Conservation (phyloP, 2,888 invertebrate genomes). For the Anorthoa munda region DNA sequence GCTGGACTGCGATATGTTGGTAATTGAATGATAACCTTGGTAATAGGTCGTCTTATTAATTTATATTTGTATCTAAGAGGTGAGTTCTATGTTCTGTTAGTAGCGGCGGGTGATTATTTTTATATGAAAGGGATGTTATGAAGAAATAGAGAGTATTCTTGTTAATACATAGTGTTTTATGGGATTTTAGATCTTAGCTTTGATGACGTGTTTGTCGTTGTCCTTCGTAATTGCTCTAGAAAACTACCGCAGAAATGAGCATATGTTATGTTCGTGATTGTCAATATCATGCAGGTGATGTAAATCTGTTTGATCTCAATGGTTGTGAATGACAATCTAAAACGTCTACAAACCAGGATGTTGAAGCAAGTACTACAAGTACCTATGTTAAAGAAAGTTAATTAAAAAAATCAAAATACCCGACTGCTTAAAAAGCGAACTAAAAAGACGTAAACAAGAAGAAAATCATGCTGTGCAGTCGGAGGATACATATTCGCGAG, state of each 20-base stretch:
- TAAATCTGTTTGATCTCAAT: background rate
- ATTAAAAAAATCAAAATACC: too few relatives aligned
- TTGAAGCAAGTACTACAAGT: too few relatives aligned
- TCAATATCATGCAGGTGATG: background rate
- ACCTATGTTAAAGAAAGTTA: too few relatives aligned
- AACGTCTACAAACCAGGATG: too few relatives aligned
- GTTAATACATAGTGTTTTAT: constrained; percentile 1
- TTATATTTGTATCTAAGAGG: constrained; percentile 13
- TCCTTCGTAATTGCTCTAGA: background rate
- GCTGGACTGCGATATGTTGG: background rate
- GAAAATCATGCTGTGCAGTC: too few relatives aligned
- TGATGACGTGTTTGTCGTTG: constrained; percentile 1
- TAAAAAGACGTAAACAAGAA: too few relatives aligned
- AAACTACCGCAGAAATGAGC: constrained; percentile 25
- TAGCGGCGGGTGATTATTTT: constrained; percentile 41
- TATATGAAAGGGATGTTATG: constrained; percentile 37
- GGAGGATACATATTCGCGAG: too few relatives aligned
- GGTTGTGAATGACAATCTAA: background rate
- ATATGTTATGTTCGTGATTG: constrained; percentile 4
- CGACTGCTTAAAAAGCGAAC: too few relatives aligned
- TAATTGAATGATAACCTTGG: constrained; percentile 49
- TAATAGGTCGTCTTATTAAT: constrained; percentile 24
- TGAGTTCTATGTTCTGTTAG: constrained; percentile 46
- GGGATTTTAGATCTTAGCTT: background rate
- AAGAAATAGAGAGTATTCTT: constrained; percentile 10